These are phyloP conservation scores for Bimastos eiseni DNA, from an alignment of 2,888 invertebrate species.

Conservation along the genomic window DNA sequence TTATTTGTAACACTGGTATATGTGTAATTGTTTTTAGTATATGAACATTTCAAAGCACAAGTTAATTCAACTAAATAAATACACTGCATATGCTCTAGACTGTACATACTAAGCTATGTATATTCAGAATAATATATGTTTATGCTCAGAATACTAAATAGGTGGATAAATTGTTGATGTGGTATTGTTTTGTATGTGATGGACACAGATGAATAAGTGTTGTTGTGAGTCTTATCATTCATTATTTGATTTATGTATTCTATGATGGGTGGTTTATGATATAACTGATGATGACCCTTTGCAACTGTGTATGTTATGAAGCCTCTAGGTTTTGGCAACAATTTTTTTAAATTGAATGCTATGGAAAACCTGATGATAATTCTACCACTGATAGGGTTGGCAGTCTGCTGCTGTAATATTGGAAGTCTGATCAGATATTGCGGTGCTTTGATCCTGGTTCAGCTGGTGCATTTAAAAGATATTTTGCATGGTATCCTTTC, in stretches of 20 bases:
- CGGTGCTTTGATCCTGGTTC: not conserved
- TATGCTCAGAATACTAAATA: too few species aligned
- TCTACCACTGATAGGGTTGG: not conserved
- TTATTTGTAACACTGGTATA: too few species aligned
- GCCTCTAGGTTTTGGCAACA: not conserved
- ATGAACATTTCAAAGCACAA: too few species aligned
- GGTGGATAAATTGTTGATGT: not conserved
- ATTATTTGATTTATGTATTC: not conserved
- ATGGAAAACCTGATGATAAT: not conserved
- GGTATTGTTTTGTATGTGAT: not conserved
- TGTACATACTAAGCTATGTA: too few species aligned
- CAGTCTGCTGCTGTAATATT: not conserved
- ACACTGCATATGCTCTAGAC: too few species aligned
- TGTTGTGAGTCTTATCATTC: not conserved
- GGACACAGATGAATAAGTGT: not conserved
- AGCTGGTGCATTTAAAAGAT: not conserved
- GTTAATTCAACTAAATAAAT: too few species aligned
- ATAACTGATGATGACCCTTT: not conserved
- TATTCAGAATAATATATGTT: too few species aligned
- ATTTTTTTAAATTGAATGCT: not conserved
- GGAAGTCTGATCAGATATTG: not conserved
- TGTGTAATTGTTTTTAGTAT: too few species aligned
- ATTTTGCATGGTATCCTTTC: not conserved
- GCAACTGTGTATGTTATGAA: not conserved
- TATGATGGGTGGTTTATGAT: not conserved